Conservation (phyloP, 2,888 invertebrate species). For the Melanophora roralis region DNA sequence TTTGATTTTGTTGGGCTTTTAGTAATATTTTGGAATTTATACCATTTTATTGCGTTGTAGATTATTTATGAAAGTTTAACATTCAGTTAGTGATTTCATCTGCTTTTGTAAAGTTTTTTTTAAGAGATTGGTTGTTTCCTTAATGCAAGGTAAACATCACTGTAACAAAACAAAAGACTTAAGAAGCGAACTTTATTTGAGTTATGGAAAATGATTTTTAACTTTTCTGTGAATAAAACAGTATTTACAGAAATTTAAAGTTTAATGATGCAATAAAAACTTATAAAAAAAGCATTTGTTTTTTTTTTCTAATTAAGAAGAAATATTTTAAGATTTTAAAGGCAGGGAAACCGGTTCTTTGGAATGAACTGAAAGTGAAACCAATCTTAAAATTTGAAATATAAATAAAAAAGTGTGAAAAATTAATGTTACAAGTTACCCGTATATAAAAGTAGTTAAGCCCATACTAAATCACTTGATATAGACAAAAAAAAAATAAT, state of each 20-base stretch:
- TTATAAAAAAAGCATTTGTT: not conserved
- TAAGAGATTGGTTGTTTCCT: not conserved
- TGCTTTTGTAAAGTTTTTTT: not conserved
- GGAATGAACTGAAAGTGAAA: not conserved
- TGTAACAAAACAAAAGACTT: slow-evolving; percentile 18
- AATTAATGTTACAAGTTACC: no score
- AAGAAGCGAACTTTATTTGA: not conserved
- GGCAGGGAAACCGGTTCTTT: not conserved
- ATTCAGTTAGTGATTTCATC: not conserved
- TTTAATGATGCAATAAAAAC: not conserved
- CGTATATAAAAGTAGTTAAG: no score
- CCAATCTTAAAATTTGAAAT: no score
- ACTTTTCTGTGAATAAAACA: not conserved
- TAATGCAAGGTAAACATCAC: not conserved
- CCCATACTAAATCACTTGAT: no score
- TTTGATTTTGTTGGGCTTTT: slow-evolving; percentile 48
- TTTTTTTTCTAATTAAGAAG: not conserved
- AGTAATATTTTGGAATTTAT: slow-evolving; percentile 22
- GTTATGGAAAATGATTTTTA: not conserved
- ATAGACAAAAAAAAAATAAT: no score
- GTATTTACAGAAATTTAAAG: not conserved
- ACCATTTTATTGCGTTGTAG: not conserved
- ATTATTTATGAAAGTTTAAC: slow-evolving; percentile 9
- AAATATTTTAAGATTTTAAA: not conserved
- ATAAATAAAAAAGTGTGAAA: no score